Percentiles rank a stretch among this genome's conserved stretches.
These are phyloP conservation scores for Drosophila robusta DNA, from an alignment of 2,888 invertebrate species.

Conservation along the genomic window DNA sequence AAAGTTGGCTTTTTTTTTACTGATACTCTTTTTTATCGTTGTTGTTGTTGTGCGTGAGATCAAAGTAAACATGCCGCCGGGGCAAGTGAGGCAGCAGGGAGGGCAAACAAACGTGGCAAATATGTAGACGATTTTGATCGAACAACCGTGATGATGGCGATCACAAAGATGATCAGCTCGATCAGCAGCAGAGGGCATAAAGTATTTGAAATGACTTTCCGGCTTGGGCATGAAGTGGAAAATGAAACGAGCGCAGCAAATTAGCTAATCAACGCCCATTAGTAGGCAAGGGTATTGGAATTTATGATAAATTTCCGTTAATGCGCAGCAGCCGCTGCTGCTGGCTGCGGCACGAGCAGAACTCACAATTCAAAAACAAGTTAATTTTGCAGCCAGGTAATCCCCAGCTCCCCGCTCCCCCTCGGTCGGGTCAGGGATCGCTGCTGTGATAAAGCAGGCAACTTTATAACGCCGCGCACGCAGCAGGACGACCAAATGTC, in stretches of 20 bases:
- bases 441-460: constrained; percentile 73
- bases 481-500: constrained; percentile 71
- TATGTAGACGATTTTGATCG: constrained; percentile 73
- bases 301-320: constrained; percentile 81
- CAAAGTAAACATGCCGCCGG: constrained; percentile 75
- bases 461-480: constrained; percentile 69
- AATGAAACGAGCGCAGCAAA: constrained; percentile 80
- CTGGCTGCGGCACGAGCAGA: constrained; percentile 66
- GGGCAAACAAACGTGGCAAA: constrained; percentile 63
- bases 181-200: constrained; percentile 40
- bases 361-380: constrained; percentile 79
- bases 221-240: constrained; percentile 58
- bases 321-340: constrained; percentile 37
- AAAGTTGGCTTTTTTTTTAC: constrained; percentile 39
- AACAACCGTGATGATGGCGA: constrained; percentile 52
- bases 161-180: constrained; percentile 25
- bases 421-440: constrained; percentile 19
- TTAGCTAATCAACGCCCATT: constrained; percentile 82
- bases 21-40: constrained; percentile 13
- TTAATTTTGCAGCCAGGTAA: constrained; percentile 61
- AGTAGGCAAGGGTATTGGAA: constrained; percentile 75
- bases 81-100: constrained; percentile 16
- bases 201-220: constrained; percentile 72
- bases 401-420: neutral
- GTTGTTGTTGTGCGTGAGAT: constrained; percentile 60